Evolutionary conservation across 1,140 invertebrate species (phyloP), one percentile per base, ranked within the genome.

Genomic region (Solenopsis invicta): DNA sequence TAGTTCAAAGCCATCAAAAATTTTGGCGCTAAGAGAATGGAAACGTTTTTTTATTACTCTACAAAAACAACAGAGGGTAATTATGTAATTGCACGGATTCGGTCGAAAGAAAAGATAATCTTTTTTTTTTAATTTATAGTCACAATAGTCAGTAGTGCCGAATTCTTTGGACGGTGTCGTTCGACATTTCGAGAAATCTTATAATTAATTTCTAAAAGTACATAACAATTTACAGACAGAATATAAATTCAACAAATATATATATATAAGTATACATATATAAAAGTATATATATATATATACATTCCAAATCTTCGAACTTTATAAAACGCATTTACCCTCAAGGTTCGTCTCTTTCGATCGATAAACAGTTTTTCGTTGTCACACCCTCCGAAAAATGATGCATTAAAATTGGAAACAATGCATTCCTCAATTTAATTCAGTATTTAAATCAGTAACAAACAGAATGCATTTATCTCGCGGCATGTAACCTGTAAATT

Each of bases 111-210:
- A 84, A 61, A 74, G 6, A 5, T 41, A 59, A 21, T n/a, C 29
- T 29, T 29, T 29, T 29, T 29, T 29, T 41, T 56, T 4, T 8
- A 45, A 61, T 56, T 52, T 61, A 24, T 82, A 45, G 6, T 48
- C 41, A 24, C 13, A 50, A 5, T 8, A 37, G 41, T 34, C 66
- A 16, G 10, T 67, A 41, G 66, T 37, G 67, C 24, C 69, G 29
- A 74, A 75, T 75, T 50, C n/a, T 50, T 62, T 84, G 80, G 80
- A 84, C 80, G 80, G 80, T 74, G 54, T 82, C 80, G 24, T 72
- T 82, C 24, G 34, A 78, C 75, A 48, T 80, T 80, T 67, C 29
- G 61, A 34, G 21, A 75, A 41, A 82, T 48, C 41, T 74, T 74
- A 29, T 21, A 72, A 71, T 75, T 61, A 75, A 29, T 62, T 48